These are phyloP conservation scores for Melanargia galathea DNA, from an alignment of 2,888 invertebrate genomes.

Conservation along the genomic window DNA sequence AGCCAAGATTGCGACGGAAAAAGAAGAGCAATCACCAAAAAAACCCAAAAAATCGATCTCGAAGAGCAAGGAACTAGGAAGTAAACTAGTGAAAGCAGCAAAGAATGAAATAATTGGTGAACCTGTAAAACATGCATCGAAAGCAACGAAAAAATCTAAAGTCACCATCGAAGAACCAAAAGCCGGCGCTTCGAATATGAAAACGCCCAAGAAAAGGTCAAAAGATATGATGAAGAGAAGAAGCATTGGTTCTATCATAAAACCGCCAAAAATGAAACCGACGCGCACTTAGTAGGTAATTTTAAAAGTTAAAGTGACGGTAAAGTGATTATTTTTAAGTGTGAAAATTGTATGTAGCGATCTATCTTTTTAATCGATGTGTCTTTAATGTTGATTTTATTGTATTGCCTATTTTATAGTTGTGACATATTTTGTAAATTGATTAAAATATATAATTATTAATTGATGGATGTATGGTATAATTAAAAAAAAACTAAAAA, in stretches of 20 bases:
- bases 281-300: conserved; percentile 14
- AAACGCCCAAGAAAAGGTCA: conserved; percentile 57
- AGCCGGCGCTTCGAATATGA: conserved; percentile 27
- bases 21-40: conserved; percentile 28
- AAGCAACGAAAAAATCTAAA: conserved; percentile 21
- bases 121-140: not conserved
- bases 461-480: no score
- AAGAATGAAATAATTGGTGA: conserved; percentile 1
- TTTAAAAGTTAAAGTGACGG: not conserved
- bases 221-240: conserved; percentile 59
- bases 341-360: no score
- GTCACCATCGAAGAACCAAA: conserved; percentile 11
- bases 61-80: conserved; percentile 22
- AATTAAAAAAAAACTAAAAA: no score
- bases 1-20: conserved; percentile 21
- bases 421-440: no score
- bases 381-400: not conserved
- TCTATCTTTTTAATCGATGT: not conserved
- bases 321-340: no score
- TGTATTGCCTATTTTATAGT: not conserved
- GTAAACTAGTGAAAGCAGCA: conserved; percentile 29
- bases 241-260: conserved; percentile 69
- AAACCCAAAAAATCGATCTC: conserved; percentile 35
- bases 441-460: no score
- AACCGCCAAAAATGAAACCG: conserved; percentile 70